phyloP scores from a whole-genome alignment of 2,888 invertebrate genomes.

The Halictus ligatus region DNA sequence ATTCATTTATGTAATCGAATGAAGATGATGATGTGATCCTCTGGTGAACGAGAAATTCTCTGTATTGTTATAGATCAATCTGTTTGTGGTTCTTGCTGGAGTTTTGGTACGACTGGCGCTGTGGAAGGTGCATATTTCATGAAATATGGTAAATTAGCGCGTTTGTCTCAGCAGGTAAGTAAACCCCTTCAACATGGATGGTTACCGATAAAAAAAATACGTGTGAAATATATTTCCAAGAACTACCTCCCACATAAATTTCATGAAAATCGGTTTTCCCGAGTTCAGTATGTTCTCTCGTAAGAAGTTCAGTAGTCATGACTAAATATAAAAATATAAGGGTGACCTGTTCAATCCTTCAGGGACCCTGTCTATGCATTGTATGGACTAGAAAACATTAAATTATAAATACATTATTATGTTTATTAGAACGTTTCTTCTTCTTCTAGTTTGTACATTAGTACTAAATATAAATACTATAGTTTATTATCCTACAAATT shows the following conservation, averaged over 20 bases:
- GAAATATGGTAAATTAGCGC: constrained; percentile 91
- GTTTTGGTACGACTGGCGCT: constrained; percentile 96
- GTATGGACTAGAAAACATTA: neutral
- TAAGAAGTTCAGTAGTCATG: no score
- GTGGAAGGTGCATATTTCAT: constrained; percentile 96
- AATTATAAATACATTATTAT: neutral
- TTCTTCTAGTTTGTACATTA: neutral
- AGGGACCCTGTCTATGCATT: no score
- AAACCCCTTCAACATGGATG: neutral
- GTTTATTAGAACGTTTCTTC: neutral
- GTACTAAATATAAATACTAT: neutral
- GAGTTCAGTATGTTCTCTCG: no score
- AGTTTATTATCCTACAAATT: constrained; percentile 21
- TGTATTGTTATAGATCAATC: constrained; percentile 91
- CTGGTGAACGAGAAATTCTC: neutral
- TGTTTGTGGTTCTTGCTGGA: constrained; percentile 99
- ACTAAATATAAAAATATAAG: neutral
- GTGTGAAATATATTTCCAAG: no score
- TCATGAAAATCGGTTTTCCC: no score
- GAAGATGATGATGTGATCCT: neutral
- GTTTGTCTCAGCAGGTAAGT: constrained; percentile 93
- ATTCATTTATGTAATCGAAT: neutral
- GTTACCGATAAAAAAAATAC: no score
- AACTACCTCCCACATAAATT: no score
- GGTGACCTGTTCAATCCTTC: neutral